Base-by-base conservation (phyloP, 2,113 vertebrate genomes). In the Anguilla japonica region DNA sequence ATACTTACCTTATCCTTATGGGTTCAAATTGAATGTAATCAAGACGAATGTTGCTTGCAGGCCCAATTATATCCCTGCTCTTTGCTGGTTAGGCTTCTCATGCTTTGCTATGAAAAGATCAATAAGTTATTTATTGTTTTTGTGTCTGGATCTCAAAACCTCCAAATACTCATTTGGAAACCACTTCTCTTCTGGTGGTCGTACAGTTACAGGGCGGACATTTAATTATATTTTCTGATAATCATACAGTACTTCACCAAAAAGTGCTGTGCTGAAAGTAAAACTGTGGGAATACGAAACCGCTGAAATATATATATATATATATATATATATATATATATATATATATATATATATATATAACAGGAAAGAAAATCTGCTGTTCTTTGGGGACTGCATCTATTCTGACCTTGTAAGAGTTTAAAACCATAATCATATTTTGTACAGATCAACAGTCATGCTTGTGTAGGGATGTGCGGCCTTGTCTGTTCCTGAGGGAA, bases 1-100 rank as follows among this genome's bases (percentile, higher is more conserved):
- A 81, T 92, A 90, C 90, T 94, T 93, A 92, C 89, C 89, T 91
- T 86, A 86, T 93, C 93, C 90, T 94, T 92, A 94, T 91, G 89
- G 91, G 89, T 93, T 92, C 83, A 92, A 93, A 93, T 92, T 88
- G 91, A 92, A 91, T 89, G 89, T 93, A 95, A 95, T 94, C 94
- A 93, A 94, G 93, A 94, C 90, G 89, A 95, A 94, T 95, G 92
- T 81, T 89, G 84, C 90, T 92, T 88, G 92, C 86, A 71, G 89
- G 88, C 34, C 89, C 91, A 90, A 92, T 95, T 93, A 93, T 91
- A 90, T 89, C 87, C 79, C 90, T 89, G 89, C 88, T 86, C 8
- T 56, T 85, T 85, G 87, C 89, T 91, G 87, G 86, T 90, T 90
- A 87, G 85, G 85, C 91, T 87, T 89, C 90, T 89, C 87, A 87